phyloP scores from a whole-genome alignment of 2,888 invertebrate genomes.

The Fissipunctia ypsillon region DNA sequence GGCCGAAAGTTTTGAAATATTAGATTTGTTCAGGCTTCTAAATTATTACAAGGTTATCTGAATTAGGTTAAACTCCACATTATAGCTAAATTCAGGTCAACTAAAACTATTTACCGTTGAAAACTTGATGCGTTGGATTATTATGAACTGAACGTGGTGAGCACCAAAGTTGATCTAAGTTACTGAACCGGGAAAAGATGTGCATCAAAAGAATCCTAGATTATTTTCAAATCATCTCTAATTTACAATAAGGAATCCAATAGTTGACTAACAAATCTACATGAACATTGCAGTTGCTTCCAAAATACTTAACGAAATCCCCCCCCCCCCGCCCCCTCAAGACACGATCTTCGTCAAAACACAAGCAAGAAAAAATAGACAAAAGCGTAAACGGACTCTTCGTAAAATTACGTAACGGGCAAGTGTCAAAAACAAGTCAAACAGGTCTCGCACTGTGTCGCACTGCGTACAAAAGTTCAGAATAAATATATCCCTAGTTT shows the following conservation, averaged over 20 bases:
- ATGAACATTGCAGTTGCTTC: background rate
- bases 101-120: background rate
- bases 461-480: conserved; percentile 41
- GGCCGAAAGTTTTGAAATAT: background rate
- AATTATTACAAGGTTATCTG: conserved; percentile 19
- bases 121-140: background rate
- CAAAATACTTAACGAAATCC: no score
- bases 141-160: background rate
- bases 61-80: background rate
- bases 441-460: conserved; percentile 25
- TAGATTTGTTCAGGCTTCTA: conserved; percentile 6
- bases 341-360: no score
- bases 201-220: background rate
- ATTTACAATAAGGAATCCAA: no score
- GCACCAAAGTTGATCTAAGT: background rate
- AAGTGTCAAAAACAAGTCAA: conserved; percentile 17
- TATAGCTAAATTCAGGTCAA: background rate
- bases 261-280: background rate
- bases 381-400: conserved; percentile 15
- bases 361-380: background rate
- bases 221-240: no score
- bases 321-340: no score
- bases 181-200: background rate
- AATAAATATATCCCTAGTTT: background rate
- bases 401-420: conserved; percentile 29